Base-by-base conservation (phyloP, 2,797 vertebrate species). In the Eidolon dupreanum region DNA sequence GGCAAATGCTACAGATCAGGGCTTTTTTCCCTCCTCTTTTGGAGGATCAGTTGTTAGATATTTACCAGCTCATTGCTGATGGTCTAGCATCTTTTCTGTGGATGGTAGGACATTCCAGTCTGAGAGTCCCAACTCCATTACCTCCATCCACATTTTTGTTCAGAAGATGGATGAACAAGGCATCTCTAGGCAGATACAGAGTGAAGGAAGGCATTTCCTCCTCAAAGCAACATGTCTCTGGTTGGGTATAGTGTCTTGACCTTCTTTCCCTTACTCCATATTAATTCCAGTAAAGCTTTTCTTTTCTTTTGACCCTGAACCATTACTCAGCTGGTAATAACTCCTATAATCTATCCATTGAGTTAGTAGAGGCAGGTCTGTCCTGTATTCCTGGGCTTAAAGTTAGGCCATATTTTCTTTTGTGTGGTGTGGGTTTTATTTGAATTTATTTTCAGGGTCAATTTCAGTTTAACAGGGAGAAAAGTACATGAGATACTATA, bases 391-490 rank as follows among this genome's bases (percentile, higher is more conserved):
- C 17, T 86, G 1, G 55, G 36, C 43, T 82, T 93, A 84, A 93
- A 46, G n/a, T 94, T 88, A 71, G 36, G 51, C 10, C 5, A 28
- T 1, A 22, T 86, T 63, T 78, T 77, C 10, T 46, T 63, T 65
- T 85, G 17, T 49, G 11, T 63, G 20, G 15, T 86, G 12, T 85
- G 38, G 91, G 17, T 95, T 77, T 85, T 73, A 53, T 84, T 88
- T 84, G 49, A 74, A 59, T 77, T 92, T 59, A 78, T 71, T 95
- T 93, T 71, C 51, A 41, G 90, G 28, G 16, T 88, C 78, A 96
- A 6, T 84, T 94, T 94, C 66, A 92, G 65, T 84, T 88, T 91
- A 73, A 86, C 31, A n/a, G 41, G 28, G 8, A 66, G 43, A 88
- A 83, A 63, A 26, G 19, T 63, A 51, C 0, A 74, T 2, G 78